Evolutionary conservation across 2,888 invertebrate genomes (phyloP).

Genomic region (Athetis lepigone): DNA sequence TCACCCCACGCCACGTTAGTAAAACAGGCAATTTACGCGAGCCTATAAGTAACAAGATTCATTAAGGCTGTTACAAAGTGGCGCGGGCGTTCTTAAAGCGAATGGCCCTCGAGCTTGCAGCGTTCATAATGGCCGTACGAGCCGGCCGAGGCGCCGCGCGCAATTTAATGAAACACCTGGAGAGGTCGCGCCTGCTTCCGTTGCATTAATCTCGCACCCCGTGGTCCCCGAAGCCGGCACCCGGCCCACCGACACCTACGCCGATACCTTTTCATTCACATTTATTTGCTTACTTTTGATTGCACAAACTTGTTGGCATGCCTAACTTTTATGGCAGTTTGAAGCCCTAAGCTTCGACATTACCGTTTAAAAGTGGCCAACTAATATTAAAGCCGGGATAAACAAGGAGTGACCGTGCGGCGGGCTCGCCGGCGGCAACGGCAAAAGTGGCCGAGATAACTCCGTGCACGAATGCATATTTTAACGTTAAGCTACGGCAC

Average conservation of each 20-base stretch:
- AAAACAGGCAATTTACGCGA: slow-evolving; percentile 89
- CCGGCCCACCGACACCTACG: slow-evolving; percentile 26
- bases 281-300: slow-evolving; percentile 35
- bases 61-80: slow-evolving; percentile 90
- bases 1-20: slow-evolving; percentile 78
- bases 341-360: slow-evolving; percentile 64
- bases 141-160: slow-evolving; percentile 86
- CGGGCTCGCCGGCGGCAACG: slow-evolving; percentile 71
- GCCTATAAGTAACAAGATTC: slow-evolving; percentile 90
- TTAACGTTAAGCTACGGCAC: slow-evolving; percentile 84
- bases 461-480: slow-evolving; percentile 86
- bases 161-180: slow-evolving; percentile 90
- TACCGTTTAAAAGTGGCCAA: slow-evolving; percentile 64
- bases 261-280: slow-evolving; percentile 18
- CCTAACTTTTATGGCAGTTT: slow-evolving; percentile 61
- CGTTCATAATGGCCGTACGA: slow-evolving; percentile 88
- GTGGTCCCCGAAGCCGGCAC: slow-evolving; percentile 59
- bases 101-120: slow-evolving; percentile 90
- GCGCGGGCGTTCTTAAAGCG: slow-evolving; percentile 90
- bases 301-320: slow-evolving; percentile 47
- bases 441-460: slow-evolving; percentile 85
- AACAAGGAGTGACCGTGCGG: slow-evolving; percentile 82
- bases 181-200: slow-evolving; percentile 87
- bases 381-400: slow-evolving; percentile 81
- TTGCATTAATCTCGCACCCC: slow-evolving; percentile 86